Evolutionary conservation across 2,888 invertebrate species (phyloP).

Genomic region (Azorinus chamasolen): DNA sequence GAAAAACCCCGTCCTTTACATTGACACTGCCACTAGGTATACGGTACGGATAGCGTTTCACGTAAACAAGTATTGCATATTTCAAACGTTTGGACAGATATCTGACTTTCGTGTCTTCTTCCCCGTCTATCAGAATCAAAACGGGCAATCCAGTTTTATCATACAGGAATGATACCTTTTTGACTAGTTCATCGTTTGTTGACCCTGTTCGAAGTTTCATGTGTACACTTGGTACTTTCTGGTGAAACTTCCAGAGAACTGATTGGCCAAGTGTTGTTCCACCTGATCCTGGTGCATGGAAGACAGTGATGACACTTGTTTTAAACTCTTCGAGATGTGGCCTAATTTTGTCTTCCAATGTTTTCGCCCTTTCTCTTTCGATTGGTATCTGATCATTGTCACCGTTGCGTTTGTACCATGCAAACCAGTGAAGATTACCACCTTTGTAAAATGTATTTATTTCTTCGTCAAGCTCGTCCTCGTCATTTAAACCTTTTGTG

Average conservation of each 20-base stretch:
- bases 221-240: conserved; percentile 55
- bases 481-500: conserved; percentile 2
- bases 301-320: conserved; percentile 46
- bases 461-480: conserved; percentile 51
- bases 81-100: conserved; percentile 27
- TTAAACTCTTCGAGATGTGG: conserved; percentile 36
- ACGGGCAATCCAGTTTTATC: conserved; percentile 54
- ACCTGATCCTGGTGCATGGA: conserved; percentile 68
- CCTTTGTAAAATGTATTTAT: conserved; percentile 65
- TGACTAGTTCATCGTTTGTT: conserved; percentile 32
- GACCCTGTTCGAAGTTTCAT: conserved; percentile 26
- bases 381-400: conserved; percentile 42
- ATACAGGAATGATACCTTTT: conserved; percentile 47
- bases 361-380: conserved; percentile 47
- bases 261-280: conserved; percentile 67
- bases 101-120: conserved; percentile 61
- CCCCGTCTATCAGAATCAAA: conserved; percentile 64
- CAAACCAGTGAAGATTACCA: conserved; percentile 62
- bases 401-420: conserved; percentile 55
- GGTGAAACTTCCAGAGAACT: conserved; percentile 61
- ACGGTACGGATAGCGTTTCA: conserved; percentile 55
- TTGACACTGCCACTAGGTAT: neutral
- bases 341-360: conserved; percentile 12
- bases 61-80: conserved; percentile 48
- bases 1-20: conserved; percentile 23